Evolutionary conservation across 2,888 invertebrate species (phyloP).

Genomic region (Chaetoderma sp.): DNA sequence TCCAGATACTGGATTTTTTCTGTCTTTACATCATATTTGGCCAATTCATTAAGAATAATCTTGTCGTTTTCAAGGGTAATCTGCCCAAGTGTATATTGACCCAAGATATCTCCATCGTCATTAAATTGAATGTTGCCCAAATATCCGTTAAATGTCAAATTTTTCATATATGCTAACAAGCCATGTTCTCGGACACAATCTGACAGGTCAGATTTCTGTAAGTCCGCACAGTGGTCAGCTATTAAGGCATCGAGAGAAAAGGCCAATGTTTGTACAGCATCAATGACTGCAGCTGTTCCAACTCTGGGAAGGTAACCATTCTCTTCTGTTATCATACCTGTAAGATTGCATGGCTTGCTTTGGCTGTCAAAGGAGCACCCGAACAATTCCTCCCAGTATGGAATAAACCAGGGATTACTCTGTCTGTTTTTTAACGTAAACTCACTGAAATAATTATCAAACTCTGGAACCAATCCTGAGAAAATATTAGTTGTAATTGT

Average conservation of each 20-base stretch:
- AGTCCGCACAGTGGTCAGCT: slow-evolving; percentile 33
- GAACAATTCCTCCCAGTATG: slow-evolving; percentile 52
- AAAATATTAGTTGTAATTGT: slow-evolving; percentile 41
- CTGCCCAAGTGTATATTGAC: neutral
- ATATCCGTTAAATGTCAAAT: neutral
- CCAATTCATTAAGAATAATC: neutral
- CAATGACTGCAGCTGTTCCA: slow-evolving; percentile 38
- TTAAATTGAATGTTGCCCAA: neutral
- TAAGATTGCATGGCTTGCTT: slow-evolving; percentile 1
- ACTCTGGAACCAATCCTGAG: slow-evolving; percentile 28
- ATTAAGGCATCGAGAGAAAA: slow-evolving; percentile 43
- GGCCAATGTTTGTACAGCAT: slow-evolving; percentile 50
- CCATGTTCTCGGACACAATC: slow-evolving; percentile 19
- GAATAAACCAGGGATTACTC: slow-evolving; percentile 51
- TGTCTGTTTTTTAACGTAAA: slow-evolving; percentile 32
- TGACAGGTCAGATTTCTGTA: neutral
- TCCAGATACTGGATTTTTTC: neutral
- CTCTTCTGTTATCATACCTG: neutral
- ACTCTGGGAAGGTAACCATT: slow-evolving; percentile 5
- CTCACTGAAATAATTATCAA: slow-evolving; percentile 45
- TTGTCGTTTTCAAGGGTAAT: neutral
- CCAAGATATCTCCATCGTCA: neutral
- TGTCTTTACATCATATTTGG: neutral
- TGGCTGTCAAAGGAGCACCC: slow-evolving; percentile 38
- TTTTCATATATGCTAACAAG: neutral